Evolutionary conservation across 2,797 vertebrate species (phyloP).

Genomic region (Tamandua tetradactyla): DNA sequence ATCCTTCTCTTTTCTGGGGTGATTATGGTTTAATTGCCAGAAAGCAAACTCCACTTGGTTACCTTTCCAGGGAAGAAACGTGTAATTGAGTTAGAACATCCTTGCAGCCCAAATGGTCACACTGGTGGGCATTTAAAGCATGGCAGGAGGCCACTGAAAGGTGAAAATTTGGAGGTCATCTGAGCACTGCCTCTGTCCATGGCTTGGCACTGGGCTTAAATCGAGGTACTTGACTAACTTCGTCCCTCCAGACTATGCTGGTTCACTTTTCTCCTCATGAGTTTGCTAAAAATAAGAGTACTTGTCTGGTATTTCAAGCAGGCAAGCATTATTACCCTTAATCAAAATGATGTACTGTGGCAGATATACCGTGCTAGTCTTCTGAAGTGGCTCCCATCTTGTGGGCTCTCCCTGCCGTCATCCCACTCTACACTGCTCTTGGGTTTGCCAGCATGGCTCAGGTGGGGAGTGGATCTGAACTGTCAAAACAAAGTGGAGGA

Average conservation of each 20-base stretch:
- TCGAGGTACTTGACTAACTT: background rate
- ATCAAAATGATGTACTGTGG: background rate
- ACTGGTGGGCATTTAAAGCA: background rate
- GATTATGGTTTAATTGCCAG: background rate
- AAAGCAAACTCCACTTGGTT: background rate
- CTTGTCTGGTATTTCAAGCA: background rate
- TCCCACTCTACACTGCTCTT: too few relatives aligned
- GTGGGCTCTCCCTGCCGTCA: background rate
- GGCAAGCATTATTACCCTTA: background rate
- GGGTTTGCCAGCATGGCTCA: fast-evolving
- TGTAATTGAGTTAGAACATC: background rate
- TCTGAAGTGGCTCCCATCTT: fast-evolving
- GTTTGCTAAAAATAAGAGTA: constrained; percentile 12
- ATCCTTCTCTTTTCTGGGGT: background rate
- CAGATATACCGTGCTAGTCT: background rate
- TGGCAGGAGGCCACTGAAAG: too few relatives aligned
- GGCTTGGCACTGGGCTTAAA: background rate
- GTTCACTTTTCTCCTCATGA: background rate
- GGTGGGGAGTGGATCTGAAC: background rate
- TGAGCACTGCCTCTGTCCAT: background rate
- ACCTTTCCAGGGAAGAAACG: background rate
- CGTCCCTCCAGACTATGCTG: background rate
- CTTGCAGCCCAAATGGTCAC: background rate
- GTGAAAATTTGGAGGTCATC: background rate
- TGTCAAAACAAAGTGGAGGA: background rate